Percentiles rank a stretch among this genome's conserved stretches.
These are phyloP conservation scores for Brassicogethes aeneus DNA, from an alignment of 2,888 invertebrate genomes.

Conservation along the genomic window DNA sequence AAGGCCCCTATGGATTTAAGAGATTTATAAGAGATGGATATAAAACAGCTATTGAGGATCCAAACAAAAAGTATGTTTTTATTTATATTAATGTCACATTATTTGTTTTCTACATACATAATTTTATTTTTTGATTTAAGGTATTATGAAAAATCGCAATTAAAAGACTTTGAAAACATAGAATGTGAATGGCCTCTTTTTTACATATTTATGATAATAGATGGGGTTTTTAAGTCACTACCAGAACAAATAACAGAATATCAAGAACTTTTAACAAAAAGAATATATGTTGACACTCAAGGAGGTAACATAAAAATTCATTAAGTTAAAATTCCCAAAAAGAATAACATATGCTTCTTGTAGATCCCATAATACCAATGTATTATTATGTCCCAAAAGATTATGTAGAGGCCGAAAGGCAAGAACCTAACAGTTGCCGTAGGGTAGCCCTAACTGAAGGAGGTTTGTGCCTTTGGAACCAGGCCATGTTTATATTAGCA, in stretches of 20 bases:
- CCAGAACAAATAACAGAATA: slow-evolving; percentile 90
- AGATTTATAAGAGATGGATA: slow-evolving; percentile 92
- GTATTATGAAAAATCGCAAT: slow-evolving; percentile 84
- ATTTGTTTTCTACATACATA: slow-evolving; percentile 4
- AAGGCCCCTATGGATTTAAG: slow-evolving; percentile 88
- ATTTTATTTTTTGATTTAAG: slow-evolving; percentile 37
- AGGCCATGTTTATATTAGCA: slow-evolving; percentile 89
- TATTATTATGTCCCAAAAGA: slow-evolving; percentile 80
- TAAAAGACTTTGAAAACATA: slow-evolving; percentile 90
- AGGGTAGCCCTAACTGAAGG: slow-evolving; percentile 40
- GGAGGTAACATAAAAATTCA: slow-evolving; percentile 50
- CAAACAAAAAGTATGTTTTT: slow-evolving; percentile 46
- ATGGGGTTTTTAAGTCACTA: slow-evolving; percentile 81
- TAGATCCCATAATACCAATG: slow-evolving; percentile 87
- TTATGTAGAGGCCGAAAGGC: slow-evolving; percentile 60
- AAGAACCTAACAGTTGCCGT: slow-evolving; percentile 47
- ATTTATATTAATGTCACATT: slow-evolving; percentile 3
- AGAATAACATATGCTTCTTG: slow-evolving; percentile 13
- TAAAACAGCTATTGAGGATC: slow-evolving; percentile 80
- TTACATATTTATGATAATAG: slow-evolving; percentile 91
- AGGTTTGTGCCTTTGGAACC: slow-evolving; percentile 87
- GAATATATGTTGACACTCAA: slow-evolving; percentile 71
- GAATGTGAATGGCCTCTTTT: slow-evolving; percentile 99
- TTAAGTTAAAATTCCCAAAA: neutral
- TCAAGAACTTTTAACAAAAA: slow-evolving; percentile 70